Base-by-base conservation (phyloP, 2,888 invertebrate genomes). In the Drosophila maculinotata region DNA sequence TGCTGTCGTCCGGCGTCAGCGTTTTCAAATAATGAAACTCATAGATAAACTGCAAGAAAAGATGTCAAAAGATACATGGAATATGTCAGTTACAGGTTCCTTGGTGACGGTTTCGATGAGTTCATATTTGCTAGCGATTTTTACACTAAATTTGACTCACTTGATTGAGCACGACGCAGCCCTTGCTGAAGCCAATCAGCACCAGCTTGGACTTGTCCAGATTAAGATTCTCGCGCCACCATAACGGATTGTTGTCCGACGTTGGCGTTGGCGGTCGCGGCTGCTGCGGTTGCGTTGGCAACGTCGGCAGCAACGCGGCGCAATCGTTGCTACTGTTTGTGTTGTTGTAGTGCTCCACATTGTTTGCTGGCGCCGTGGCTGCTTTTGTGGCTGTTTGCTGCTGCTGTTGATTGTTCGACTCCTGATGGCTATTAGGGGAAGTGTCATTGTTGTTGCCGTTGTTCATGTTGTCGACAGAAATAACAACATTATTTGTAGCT, bases 81-180 rank as follows among this genome's bases (percentile, higher is more conserved):
- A 25, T 1, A 14, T 25, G 15, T 41, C 5, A 42, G 6, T 39
- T 1, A 14, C 17, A 7, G 5, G 4, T 10, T 20, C 36, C 14
- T 6, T n/a, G 3, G 3, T 5, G 12, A 4, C 4, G 35, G 39
- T 36, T 20, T 41, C 42, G 36, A 31, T 7, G 42, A 39, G 20
- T 35, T 14, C n/a, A 39, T 53, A 20, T 69, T 56, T 58, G 44
- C 66, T 71, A 74, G 72, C 86, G 88, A 90, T 89, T 90, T 90
- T 91, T 91, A 91, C 90, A 90, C 86, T 85, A 77, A 84, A 78
- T 79, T 60, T 60, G 84, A 91, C 91, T 91, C 90, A 92, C 92
- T 92, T 92, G 97, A 93, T 98, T 98, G 83, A 98, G 93, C 64
- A 97, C 97, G 60, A 97, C 96, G 91, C 97, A 97, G 60, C 98